Conservation (phyloP, 1,140 invertebrate genomes). For the Trichonephila inaurata region DNA sequence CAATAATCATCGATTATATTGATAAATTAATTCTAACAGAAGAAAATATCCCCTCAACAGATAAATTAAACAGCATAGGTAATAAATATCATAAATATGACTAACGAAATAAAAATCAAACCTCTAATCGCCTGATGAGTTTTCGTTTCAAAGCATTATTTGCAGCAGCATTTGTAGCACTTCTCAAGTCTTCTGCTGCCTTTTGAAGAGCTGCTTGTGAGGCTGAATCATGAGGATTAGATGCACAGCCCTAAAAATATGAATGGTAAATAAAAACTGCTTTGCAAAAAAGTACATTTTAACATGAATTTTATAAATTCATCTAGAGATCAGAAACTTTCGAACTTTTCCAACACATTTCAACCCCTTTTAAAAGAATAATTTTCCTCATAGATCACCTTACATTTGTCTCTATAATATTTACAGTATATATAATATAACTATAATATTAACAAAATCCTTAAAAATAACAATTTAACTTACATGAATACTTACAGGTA, state of each 20-base stretch:
- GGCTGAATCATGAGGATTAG: slow-evolving; percentile 89
- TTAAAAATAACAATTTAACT: no score
- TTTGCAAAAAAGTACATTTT: no score
- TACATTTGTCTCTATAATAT: no score
- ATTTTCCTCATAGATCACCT: no score
- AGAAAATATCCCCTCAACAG: background rate
- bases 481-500: no score
- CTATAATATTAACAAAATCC: no score
- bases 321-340: background rate
- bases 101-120: background rate
- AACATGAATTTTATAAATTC: background rate
- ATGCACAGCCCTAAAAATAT: slow-evolving; percentile 86
- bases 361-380: no score
- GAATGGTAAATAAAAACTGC: background rate
- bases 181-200: slow-evolving; percentile 94
- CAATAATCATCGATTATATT: background rate
- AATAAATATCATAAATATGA: background rate
- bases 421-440: no score
- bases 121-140: slow-evolving; percentile 87
- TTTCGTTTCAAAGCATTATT: slow-evolving; percentile 90
- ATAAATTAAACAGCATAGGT: background rate
- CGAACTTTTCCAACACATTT: no score
- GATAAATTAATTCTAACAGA: background rate
- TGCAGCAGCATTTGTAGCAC: slow-evolving; percentile 91
- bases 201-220: slow-evolving; percentile 91